phyloP scores from a whole-genome alignment of 2,888 invertebrate genomes.

The Panzeria rudis region DNA sequence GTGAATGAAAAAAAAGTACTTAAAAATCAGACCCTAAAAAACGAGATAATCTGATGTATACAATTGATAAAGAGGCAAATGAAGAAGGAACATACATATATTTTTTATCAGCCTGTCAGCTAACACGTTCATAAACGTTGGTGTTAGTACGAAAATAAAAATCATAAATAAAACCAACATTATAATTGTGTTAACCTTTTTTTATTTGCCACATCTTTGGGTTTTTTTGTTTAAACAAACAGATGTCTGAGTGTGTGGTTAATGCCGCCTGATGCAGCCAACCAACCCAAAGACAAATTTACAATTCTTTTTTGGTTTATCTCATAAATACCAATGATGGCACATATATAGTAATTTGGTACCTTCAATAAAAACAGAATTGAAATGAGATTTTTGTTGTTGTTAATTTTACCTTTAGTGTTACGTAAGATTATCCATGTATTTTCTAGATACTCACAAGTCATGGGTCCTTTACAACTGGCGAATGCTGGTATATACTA shows the following conservation, averaged over 20 bases:
- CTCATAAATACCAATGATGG: slow-evolving; percentile 30
- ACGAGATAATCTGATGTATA: slow-evolving; percentile 63
- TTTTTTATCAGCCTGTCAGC: slow-evolving; percentile 40
- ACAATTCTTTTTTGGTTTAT: slow-evolving; percentile 16
- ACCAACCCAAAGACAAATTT: slow-evolving; percentile 42
- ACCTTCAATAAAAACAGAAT: not conserved
- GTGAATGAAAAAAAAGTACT: slow-evolving; percentile 35
- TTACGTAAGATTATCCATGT: slow-evolving; percentile 46
- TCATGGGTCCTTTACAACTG: slow-evolving; percentile 12
- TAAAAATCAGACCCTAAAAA: slow-evolving; percentile 37
- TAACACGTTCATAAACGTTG: slow-evolving; percentile 49
- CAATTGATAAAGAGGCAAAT: slow-evolving; percentile 55
- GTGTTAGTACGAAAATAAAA: not conserved
- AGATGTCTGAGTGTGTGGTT: slow-evolving; percentile 47
- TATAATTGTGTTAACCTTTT: slow-evolving; percentile 64
- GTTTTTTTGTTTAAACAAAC: slow-evolving; percentile 40
- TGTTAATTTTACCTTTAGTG: slow-evolving; percentile 7
- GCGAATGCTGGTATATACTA: slow-evolving; percentile 44
- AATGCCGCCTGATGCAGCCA: slow-evolving; percentile 41
- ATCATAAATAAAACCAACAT: slow-evolving; percentile 53
- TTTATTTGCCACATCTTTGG: slow-evolving; percentile 25
- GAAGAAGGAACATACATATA: not conserved
- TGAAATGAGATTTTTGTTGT: not conserved
- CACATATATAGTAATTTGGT: slow-evolving; percentile 44
- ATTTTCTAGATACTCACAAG: not conserved